Base-by-base conservation (phyloP, 2,797 vertebrate genomes). In the Taenioides sp. region DNA sequence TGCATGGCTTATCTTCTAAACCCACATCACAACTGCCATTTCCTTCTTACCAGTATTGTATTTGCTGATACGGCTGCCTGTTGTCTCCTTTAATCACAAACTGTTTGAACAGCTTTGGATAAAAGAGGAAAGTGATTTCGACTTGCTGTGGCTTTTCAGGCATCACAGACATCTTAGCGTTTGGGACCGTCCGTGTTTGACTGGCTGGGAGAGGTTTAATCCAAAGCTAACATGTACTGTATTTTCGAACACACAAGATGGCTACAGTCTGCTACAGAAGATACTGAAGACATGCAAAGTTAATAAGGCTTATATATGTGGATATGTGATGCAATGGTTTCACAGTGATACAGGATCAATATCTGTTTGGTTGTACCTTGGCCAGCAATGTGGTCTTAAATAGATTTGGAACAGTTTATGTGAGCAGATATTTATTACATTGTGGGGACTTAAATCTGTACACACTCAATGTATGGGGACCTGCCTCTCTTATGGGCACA, bases 41-140 rank as follows among this genome's bases (percentile, higher is more conserved):
- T 69, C 17, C 67, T 55, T 67, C 37, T 69, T 69, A 76, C 67
- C 64, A 72, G 69, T 70, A 49, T 75, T 80, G 71, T 72, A 70
- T 77, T 84, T 78, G 50, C 73, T 78, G 76, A 84, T 83, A 72
- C 3, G 52, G 43, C 64, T 72, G 76, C 66, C 69, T 63, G 68
- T 71, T 80, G 77, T 73, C 65, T 81, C 40, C 67, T 80, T 80
- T 70, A 85, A 71, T 80, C 73, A 72, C 66, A 82, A 80, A 60
- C 71, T 74, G 55, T 86, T 88, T 85, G 80, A 88, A 86, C 77
- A 80, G 68, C 69, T 69, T 77, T 67, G 85, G 80, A 83, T 84
- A 40, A 79, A 72, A 70, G 37, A 71, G 34, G 73, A 69, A 82
- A 65, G 27, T 25, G 59, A 54, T 73, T 85, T 80, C 71, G 69